These are phyloP conservation scores for Sternotherus odoratus DNA, from an alignment of 2,797 vertebrate genomes.

Conservation along the genomic window DNA sequence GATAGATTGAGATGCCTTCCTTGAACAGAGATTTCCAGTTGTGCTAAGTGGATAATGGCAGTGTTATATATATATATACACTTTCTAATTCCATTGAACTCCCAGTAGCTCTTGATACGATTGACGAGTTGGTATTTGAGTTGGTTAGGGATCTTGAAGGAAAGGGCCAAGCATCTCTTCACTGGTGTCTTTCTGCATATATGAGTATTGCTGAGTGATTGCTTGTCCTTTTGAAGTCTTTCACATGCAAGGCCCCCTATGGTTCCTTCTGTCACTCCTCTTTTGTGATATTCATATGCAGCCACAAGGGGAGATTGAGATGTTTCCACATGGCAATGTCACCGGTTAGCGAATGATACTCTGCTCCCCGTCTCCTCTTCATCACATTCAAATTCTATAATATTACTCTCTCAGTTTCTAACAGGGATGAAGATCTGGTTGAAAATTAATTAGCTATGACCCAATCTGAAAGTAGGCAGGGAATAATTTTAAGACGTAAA, in stretches of 20 bases:
- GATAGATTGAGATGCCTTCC: neutral
- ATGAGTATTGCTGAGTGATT: neutral
- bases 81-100: neutral
- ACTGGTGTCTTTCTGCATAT: neutral
- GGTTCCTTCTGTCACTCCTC: neutral
- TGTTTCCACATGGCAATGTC: neutral
- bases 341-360: neutral
- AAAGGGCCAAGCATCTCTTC: neutral
- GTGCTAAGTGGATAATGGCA: fast-evolving
- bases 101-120: neutral
- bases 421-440: neutral
- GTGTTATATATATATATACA: neutral
- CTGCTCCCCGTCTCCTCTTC: neutral
- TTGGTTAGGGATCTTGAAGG: neutral
- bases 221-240: neutral
- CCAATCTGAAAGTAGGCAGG: neutral
- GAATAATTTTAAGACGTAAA: neutral
- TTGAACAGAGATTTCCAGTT: neutral
- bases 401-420: neutral
- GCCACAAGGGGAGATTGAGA: neutral
- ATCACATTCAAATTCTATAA: neutral
- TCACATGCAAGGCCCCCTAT: fast-evolving
- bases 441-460: neutral
- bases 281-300: neutral
- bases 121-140: neutral